phyloP scores from a whole-genome alignment of 2,797 vertebrate species.

The Thaleichthys pacificus region DNA sequence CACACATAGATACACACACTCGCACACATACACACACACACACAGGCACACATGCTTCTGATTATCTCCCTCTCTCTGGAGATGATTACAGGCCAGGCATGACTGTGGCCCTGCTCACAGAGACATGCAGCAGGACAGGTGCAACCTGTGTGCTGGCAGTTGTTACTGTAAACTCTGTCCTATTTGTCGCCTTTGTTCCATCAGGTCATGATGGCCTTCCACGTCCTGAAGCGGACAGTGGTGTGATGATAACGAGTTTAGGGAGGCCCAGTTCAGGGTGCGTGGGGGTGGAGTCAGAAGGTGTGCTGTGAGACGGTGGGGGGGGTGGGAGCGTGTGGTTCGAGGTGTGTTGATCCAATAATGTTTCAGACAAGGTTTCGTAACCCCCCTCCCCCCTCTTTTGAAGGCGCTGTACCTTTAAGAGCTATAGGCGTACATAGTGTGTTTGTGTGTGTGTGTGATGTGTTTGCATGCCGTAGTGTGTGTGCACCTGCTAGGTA shows the following conservation, averaged over 20 bases:
- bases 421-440: neutral
- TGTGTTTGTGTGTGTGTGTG: neutral
- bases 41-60: neutral
- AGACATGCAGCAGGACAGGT: neutral
- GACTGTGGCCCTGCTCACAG: neutral
- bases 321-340: neutral
- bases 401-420: neutral
- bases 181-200: neutral
- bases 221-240: neutral
- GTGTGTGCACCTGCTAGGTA: no score
- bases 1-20: neutral
- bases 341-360: neutral
- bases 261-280: neutral
- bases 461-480: no score
- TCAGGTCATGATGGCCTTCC: no score
- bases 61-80: no score
- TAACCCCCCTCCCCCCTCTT: no score
- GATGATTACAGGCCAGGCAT: no score
- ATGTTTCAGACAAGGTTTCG: neutral
- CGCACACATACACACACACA: neutral
- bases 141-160: neutral
- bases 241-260: neutral
- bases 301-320: no score
- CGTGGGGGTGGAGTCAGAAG: neutral
- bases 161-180: neutral